phyloP scores from a whole-genome alignment of 2,888 invertebrate species.

The Panzeria rudis region DNA sequence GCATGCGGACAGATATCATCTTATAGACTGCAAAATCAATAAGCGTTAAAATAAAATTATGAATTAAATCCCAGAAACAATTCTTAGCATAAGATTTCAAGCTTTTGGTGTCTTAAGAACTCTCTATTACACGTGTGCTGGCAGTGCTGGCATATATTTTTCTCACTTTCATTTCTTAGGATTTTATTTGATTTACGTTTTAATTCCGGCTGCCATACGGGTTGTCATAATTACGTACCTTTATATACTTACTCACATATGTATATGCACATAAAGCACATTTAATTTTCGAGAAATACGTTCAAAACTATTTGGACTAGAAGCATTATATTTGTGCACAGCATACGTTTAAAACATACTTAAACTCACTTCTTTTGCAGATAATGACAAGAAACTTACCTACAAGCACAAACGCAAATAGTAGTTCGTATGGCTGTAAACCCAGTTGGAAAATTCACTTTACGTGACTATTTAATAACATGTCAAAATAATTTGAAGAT shows the following conservation, averaged over 20 bases:
- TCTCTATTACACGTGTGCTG: constrained; percentile 15
- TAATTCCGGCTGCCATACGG: constrained; percentile 81
- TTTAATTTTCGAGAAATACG: neutral
- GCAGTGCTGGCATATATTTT: neutral
- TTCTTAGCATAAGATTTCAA: neutral
- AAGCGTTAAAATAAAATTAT: neutral
- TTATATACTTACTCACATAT: neutral
- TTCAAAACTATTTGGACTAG: constrained; percentile 40
- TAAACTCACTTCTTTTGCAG: constrained; percentile 44
- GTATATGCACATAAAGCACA: neutral
- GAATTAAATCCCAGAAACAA: neutral
- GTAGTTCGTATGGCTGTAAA: neutral
- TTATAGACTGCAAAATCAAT: neutral
- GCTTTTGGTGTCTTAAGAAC: constrained; percentile 1
- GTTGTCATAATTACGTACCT: constrained; percentile 49
- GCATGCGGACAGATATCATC: neutral
- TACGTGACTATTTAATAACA: constrained; percentile 19
- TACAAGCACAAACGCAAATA: constrained; percentile 46
- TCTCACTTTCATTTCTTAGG: constrained; percentile 45
- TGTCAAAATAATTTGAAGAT: constrained; percentile 2
- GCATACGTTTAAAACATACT: constrained; percentile 28
- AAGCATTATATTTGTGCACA: constrained; percentile 21
- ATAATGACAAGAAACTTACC: constrained; percentile 50
- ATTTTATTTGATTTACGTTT: constrained; percentile 81
- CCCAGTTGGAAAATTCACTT: constrained; percentile 18